phyloP scores from a whole-genome alignment of 1,140 invertebrate genomes.

The Stenopsyche tienmushanensis region DNA sequence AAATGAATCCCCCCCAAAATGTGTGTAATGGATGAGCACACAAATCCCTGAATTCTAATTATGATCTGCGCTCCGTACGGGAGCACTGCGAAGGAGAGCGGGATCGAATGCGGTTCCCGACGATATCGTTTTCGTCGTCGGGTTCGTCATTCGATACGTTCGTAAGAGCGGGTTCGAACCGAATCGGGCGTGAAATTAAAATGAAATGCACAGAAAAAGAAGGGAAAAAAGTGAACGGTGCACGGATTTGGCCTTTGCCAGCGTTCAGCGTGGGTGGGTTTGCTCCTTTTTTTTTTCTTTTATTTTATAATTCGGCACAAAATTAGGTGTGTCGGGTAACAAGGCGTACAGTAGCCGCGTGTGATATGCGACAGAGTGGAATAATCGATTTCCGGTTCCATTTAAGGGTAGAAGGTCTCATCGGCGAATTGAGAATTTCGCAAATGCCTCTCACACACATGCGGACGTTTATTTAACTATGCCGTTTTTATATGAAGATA shows the following conservation, averaged over 20 bases:
- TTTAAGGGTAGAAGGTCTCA: slow-evolving; percentile 25
- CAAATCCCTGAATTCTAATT: too few species aligned
- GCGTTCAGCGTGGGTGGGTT: neutral
- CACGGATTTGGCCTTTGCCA: neutral
- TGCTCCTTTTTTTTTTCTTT: neutral
- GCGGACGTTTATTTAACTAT: neutral
- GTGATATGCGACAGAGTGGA: slow-evolving; percentile 26
- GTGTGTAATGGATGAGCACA: too few species aligned
- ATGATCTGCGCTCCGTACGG: too few species aligned
- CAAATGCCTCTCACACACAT: neutral
- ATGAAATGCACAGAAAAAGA: slow-evolving; percentile 25
- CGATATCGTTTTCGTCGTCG: neutral
- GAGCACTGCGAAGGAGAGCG: too few species aligned
- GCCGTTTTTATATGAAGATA: too few species aligned
- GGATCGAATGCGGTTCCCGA: neutral
- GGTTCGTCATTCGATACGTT: neutral
- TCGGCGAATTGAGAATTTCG: slow-evolving; percentile 12
- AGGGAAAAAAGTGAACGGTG: neutral
- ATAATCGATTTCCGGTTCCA: slow-evolving; percentile 37
- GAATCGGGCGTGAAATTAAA: slow-evolving; percentile 41
- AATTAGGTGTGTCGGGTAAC: slow-evolving; percentile 33
- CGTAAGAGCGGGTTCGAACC: too few species aligned
- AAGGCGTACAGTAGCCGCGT: slow-evolving; percentile 1
- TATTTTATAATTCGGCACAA: slow-evolving; percentile 31
- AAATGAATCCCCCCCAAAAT: too few species aligned